Base-by-base conservation (phyloP, 1,140 invertebrate genomes). In the Nasonia giraulti region DNA sequence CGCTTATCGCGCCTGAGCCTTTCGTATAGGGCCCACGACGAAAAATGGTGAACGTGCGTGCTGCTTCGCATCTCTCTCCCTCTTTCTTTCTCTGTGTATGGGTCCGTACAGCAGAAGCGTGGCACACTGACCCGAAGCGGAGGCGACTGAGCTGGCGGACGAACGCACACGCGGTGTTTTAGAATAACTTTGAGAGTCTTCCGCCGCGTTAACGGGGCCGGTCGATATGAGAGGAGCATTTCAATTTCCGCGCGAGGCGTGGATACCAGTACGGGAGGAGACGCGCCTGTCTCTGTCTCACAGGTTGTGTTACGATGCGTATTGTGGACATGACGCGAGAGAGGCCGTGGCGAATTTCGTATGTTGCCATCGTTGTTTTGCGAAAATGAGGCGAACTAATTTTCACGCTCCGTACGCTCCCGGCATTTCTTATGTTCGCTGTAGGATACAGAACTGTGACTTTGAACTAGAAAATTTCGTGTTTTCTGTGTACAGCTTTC, bases 101-200 rank as follows among this genome's bases (percentile, higher is more conserved):
- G 62, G 33, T 50, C 33, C 66, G 33, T 68, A 37, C 50, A 80
- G 76, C 68, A 17, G 80, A 23, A 55, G 47, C 47, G 78, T 89
- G 90, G 82, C 90, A 89, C 83, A 90, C 90, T 90, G 87, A 90
- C 90, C 90, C 86, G 44, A 68, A 74, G n/a, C n/a, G n/a, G n/a
- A n/a, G n/a, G n/a, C n/a, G n/a, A 55, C 7, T 7, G 17, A 55
- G 31, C 8, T 2, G 8, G 17, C 27, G 71, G 11, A 20, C 80
- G 69, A 55, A 17, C 50, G 17, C 14, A 20, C 3, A 44, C 27
- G 69, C 71, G 71, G 8, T 76, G 83, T 86, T 89, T 89, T 88
- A 87, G 87, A 89, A 89, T 89, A 88, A 88, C 85, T 88, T 89
- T 88, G 85, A 85, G 71, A 69, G 74, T 27, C 75, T 12, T 76